Base-by-base conservation (phyloP, 2,113 vertebrate genomes). In the Lagopus leucura region DNA sequence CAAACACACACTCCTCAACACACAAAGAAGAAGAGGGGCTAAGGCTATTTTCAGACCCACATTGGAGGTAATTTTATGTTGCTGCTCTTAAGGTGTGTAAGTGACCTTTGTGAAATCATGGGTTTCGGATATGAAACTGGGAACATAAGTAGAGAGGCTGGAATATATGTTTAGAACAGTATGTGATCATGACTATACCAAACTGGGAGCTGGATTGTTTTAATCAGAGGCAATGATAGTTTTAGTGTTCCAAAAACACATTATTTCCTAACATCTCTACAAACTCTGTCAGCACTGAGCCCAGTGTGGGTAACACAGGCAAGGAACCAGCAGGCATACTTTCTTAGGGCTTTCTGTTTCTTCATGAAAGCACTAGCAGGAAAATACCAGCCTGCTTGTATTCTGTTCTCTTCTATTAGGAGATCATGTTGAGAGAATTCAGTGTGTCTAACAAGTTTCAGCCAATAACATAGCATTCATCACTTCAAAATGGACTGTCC, bases 81-180 rank as follows among this genome's bases (percentile, higher is more conserved):
- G 78, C 93, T 97, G 96, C 95, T 90, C 88, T 92, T 95, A 97
- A 97, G 97, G 96, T 96, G 92, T 89, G 34, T 81, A 94, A 97
- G 89, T 97, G 93, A 97, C 90, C 95, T 97, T 90, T 96, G 91
- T 82, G 95, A 98, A 98, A 98, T 97, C 96, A 97, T 17, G 86
- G 95, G 96, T 94, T 98, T 97, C 13, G 0, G 92, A 79, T 92
- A 87, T 92, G 95, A 92, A 96, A 95, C 93, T 92, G 76, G 66
- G 94, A 96, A 92, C 30, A 14, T 95, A 97, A 97, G 94, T 92
- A 78, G 91, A 86, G 90, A 92, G 84, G 91, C 52, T 86, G 83
- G 90, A 96, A 94, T 97, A 94, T 95, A 83, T 93, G 83, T 83
- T 93, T 95, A 96, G 91, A 93, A 66, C 93, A 96, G 90, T 93